Base-by-base conservation (phyloP, 2,113 vertebrate genomes). In the Chitala chitala region DNA sequence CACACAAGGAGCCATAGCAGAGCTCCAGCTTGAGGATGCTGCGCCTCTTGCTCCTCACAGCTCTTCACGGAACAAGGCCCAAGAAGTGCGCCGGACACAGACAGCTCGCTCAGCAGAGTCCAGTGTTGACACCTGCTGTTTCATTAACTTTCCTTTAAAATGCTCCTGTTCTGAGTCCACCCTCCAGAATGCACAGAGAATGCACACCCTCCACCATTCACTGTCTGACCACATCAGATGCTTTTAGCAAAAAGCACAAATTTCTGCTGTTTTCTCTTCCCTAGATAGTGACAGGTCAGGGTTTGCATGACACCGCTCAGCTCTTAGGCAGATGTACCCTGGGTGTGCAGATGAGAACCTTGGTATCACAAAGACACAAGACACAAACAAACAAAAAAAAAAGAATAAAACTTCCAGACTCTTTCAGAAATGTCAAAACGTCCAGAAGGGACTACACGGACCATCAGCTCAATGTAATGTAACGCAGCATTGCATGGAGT, bases 1-100 rank as follows among this genome's bases (percentile, higher is more conserved):
- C 55, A 59, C 53, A 72, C 10, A 36, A 5, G 66, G 40, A 22
- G 26, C 24, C n/a, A 59, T 61, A 75, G 71, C 74, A 83, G 55
- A 83, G 68, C 78, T 10, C 75, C 53, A 36, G 40, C 5, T 29
- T 2, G 26, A 31, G 42, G 61, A 5, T 2, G 10, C 33, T 55
- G 15, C 17, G 53, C 63, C 36, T 29, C 55, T 26, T n/a, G 50
- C 5, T 51, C 7, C 33, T 13, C 17, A 42, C 20, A n/a, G 26
- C 66, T 53, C 53, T 56, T 48, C 51, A 68, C 13, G 66, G 40
- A 51, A 61, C 61, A 54, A 9, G 40, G 38, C 42, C 48, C 3
- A 40, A 36, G 9, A 24, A 22, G 55, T 8, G 7, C 20, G 58
- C 1, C 20, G 15, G 36, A 2, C 1, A 36, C 20, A 20, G 36